Base-by-base conservation (phyloP, 2,888 invertebrate species). In the Ennomos quercinarius region DNA sequence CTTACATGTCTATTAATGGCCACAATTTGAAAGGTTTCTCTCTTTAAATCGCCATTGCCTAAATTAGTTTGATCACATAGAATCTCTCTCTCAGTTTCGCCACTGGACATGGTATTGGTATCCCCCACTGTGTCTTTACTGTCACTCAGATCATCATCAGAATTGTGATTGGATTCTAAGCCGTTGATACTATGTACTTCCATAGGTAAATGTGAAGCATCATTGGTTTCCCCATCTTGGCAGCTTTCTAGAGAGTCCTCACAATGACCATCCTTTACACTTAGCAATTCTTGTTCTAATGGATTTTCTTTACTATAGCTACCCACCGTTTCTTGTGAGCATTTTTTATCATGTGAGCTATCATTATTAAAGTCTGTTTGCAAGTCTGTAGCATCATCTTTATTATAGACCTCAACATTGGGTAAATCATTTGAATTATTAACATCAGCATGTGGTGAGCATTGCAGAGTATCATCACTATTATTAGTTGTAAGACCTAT, bases 1-100 rank as follows among this genome's bases (percentile, higher is more conserved):
- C 38, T 57, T 46, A 61, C 54, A 43, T 38, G 17, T 51, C 36
- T 40, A 13, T 48, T 13, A 10, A 54, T 54, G 10, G 51, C 37
- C 0, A 51, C 38, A 34, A 48, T 57, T 41, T 54, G 34, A 13
- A 58, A 58, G 0, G 49, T 51, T 10, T 46, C 50, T 1, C 10
- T 38, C 47, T 47, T 43, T n/a, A 17, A 10, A n/a, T 35, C 10
- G 8, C 11, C 41, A 41, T 42, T 17, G 34, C 47, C 10, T 12
- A 36, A 37, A n/a, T 41, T 41, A 2, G 49, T 27, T 12, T 10
- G n/a, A 17, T n/a, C 11, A 45, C n/a, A 39, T 43, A 11, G n/a
- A 37, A 8, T 35, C 9, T 38, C 38, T 27, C 39, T 53, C 34
- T 54, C 46, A 9, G 41, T 36, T 10, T 50, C 45, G 0, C 12